Evolutionary conservation across 1,140 invertebrate genomes (phyloP).

Genomic region (Radopholus similis): DNA sequence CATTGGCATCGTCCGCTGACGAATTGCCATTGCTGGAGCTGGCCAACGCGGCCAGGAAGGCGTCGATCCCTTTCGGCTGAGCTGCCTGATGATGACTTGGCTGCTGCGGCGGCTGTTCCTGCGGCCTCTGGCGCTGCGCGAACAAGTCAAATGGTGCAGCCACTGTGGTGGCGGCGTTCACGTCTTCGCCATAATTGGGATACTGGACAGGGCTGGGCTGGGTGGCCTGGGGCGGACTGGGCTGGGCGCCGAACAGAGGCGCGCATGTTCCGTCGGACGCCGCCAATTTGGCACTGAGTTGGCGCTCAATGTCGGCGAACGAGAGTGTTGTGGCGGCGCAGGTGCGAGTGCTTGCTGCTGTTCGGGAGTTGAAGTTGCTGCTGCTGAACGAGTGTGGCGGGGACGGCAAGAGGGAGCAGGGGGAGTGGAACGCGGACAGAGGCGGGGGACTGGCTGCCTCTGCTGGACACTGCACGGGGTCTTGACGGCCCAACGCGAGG

Average conservation of each 20-base stretch:
- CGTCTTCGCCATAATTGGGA: no score
- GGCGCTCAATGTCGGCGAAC: slow-evolving; percentile 17
- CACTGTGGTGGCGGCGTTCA: background rate
- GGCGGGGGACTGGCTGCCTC: slow-evolving; percentile 20
- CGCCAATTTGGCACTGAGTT: slow-evolving; percentile 15
- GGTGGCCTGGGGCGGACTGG: background rate
- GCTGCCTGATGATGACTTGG: background rate
- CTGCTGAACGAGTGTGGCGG: background rate
- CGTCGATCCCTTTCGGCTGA: slow-evolving; percentile 4
- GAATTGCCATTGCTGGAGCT: background rate
- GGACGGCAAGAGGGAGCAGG: slow-evolving; percentile 1
- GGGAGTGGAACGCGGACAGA: slow-evolving; percentile 5
- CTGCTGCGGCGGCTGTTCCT: background rate
- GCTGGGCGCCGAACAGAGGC: background rate
- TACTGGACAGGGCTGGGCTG: background rate
- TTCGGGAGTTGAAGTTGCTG: no score
- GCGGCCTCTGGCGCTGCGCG: background rate
- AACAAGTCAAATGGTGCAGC: background rate
- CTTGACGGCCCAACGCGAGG: slow-evolving; percentile 17
- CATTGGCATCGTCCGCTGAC: background rate
- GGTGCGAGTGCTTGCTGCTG: no score
- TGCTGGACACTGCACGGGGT: slow-evolving; percentile 13
- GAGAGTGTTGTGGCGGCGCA: background rate
- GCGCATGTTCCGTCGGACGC: no score
- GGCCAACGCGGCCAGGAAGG: slow-evolving; percentile 12